These are phyloP conservation scores for Oplegnathus fasciatus DNA, from an alignment of 2,113 vertebrate species.

Conservation along the genomic window DNA sequence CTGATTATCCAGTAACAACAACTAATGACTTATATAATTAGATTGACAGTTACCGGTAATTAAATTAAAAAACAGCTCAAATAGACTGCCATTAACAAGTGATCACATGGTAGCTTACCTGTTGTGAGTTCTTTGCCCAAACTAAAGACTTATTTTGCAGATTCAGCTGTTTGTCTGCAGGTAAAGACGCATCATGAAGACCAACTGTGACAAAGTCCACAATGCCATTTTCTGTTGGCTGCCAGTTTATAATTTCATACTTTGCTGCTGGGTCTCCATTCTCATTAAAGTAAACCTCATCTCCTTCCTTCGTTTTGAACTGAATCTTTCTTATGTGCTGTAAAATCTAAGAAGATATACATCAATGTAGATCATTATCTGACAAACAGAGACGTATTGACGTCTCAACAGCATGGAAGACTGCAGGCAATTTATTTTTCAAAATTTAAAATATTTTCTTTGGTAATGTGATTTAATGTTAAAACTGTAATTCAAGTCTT, in stretches of 20 bases:
- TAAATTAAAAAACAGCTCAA: neutral
- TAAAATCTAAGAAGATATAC: slow-evolving; percentile 63
- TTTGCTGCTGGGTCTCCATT: slow-evolving; percentile 79
- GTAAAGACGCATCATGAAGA: slow-evolving; percentile 76
- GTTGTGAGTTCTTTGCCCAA: slow-evolving; percentile 71
- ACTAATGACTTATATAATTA: neutral
- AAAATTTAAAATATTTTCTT: neutral
- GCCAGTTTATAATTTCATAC: slow-evolving; percentile 84
- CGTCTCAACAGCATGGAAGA: neutral
- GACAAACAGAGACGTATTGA: neutral
- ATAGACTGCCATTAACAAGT: neutral
- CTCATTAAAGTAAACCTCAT: slow-evolving; percentile 78
- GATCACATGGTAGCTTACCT: slow-evolving; percentile 39
- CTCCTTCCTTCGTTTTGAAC: slow-evolving; percentile 80
- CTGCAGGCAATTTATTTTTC: neutral
- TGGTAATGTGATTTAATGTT: neutral
- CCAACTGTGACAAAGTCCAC: slow-evolving; percentile 80
- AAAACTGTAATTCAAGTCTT: neutral
- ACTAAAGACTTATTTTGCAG: slow-evolving; percentile 68
- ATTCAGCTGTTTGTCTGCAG: slow-evolving; percentile 61
- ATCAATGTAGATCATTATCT: neutral
- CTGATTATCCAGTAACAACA: neutral
- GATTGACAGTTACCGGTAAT: too few relatives aligned
- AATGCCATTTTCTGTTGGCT: slow-evolving; percentile 25
- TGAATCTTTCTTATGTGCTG: slow-evolving; percentile 63